These are phyloP conservation scores for Centruroides sculpturatus DNA, from an alignment of 1,140 invertebrate species.

Conservation along the genomic window DNA sequence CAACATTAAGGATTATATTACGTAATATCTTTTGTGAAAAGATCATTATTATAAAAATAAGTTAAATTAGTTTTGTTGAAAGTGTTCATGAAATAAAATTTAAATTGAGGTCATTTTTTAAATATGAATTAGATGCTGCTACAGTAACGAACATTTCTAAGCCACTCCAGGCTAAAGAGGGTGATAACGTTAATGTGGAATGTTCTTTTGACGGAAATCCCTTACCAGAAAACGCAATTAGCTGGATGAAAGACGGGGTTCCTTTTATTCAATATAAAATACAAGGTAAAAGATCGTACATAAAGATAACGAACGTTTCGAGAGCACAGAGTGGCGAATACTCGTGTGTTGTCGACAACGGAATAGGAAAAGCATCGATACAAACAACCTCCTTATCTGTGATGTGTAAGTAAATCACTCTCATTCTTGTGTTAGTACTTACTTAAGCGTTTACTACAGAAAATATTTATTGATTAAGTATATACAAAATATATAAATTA, in stretches of 20 bases:
- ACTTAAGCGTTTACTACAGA: no score
- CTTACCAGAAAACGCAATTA: slow-evolving; percentile 47
- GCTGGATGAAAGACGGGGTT: slow-evolving; percentile 56
- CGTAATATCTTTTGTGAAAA: no score
- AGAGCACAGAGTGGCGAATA: slow-evolving; percentile 76
- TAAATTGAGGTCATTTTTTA: neutral
- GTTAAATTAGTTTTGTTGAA: no score
- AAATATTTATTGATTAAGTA: no score
- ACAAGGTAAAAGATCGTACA: slow-evolving; percentile 52
- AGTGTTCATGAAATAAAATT: neutral
- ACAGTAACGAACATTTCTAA: slow-evolving; percentile 42
- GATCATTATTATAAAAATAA: no score
- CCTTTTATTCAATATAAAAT: slow-evolving; percentile 47
- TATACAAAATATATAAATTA: no score
- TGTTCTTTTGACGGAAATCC: slow-evolving; percentile 14
- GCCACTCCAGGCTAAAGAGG: slow-evolving; percentile 52
- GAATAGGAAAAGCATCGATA: slow-evolving; percentile 26
- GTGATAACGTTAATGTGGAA: slow-evolving; percentile 6
- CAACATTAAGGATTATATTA: no score
- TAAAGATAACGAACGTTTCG: slow-evolving; percentile 57
- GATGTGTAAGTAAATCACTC: no score
- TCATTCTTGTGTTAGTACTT: no score
- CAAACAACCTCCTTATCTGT: no score
- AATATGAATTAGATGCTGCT: slow-evolving; percentile 9
- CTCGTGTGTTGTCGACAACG: slow-evolving; percentile 83